Evolutionary conservation across 1,140 invertebrate genomes (phyloP).

Genomic region (Cardiocondyla obscurior): DNA sequence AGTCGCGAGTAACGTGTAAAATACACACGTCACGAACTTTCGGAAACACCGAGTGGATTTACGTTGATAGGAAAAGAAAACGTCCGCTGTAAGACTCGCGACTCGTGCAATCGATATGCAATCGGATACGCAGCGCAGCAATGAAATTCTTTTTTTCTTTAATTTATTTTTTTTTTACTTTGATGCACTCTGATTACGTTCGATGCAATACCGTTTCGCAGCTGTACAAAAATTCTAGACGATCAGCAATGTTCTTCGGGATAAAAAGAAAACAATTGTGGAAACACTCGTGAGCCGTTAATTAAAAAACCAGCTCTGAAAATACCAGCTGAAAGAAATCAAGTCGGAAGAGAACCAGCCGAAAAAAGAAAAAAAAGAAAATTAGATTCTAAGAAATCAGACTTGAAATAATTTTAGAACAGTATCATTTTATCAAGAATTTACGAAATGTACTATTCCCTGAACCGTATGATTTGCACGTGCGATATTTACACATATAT

Average conservation of each 20-base stretch:
- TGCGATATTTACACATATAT: not conserved
- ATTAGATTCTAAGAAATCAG: not conserved
- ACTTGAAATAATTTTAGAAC: not conserved
- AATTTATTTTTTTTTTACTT: not conserved
- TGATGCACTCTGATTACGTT: not conserved
- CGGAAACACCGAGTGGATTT: constrained; percentile 25
- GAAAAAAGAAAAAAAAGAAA: too few relatives aligned
- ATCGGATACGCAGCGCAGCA: not conserved
- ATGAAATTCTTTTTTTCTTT: not conserved
- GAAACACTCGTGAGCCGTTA: not conserved
- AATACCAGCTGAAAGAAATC: too few relatives aligned
- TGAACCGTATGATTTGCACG: not conserved
- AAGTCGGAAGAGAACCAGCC: too few relatives aligned
- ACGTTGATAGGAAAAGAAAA: not conserved
- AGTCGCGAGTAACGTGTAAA: not conserved
- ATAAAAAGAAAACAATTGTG: not conserved
- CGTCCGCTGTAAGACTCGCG: not conserved
- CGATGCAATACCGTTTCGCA: not conserved
- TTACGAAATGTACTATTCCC: too few relatives aligned
- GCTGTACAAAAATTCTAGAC: constrained; percentile 7
- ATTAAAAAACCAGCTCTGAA: not conserved
- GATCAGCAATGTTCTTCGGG: not conserved
- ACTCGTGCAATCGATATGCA: constrained; percentile 11
- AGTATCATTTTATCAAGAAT: not conserved
- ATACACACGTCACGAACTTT: constrained; percentile 9